Conservation (phyloP, 1,140 invertebrate genomes). For the Tetranychus cinnabarinus region DNA sequence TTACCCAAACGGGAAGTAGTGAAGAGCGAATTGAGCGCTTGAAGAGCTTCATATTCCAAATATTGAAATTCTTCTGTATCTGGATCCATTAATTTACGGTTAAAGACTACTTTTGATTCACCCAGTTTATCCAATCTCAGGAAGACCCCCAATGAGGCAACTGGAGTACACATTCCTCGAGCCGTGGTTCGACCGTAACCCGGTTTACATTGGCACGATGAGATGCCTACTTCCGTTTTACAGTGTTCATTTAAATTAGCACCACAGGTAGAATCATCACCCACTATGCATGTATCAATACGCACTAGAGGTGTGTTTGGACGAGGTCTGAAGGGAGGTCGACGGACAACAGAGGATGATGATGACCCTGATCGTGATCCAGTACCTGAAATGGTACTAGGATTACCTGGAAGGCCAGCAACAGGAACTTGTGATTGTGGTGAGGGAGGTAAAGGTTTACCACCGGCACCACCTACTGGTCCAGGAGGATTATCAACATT, state of each 20-base stretch:
- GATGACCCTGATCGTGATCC: not conserved
- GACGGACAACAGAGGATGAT: not conserved
- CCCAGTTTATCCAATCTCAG: conserved; percentile 57
- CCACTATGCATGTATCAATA: conserved; percentile 81
- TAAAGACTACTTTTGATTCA: conserved; percentile 45
- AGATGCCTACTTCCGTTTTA: conserved; percentile 64
- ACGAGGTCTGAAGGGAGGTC: conserved; percentile 11
- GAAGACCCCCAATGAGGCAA: conserved; percentile 40
- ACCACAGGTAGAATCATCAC: conserved; percentile 75
- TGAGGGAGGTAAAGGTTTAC: not conserved
- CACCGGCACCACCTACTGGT: not conserved
- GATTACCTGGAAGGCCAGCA: not conserved
- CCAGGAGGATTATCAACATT: not conserved
- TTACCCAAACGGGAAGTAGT: conserved; percentile 45
- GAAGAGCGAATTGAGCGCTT: conserved; percentile 38
- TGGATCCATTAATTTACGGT: conserved; percentile 39
- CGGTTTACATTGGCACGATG: conserved; percentile 63
- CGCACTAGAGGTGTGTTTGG: conserved; percentile 20
- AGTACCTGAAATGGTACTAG: not conserved
- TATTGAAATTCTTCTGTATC: conserved; percentile 55
- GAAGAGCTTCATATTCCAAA: conserved; percentile 51
- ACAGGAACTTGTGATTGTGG: not conserved
- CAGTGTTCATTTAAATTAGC: conserved; percentile 61
- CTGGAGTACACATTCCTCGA: conserved; percentile 6
- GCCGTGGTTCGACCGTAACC: conserved; percentile 39